phyloP scores from a whole-genome alignment of 2,113 vertebrate genomes.

The Pongo pygmaeus region DNA sequence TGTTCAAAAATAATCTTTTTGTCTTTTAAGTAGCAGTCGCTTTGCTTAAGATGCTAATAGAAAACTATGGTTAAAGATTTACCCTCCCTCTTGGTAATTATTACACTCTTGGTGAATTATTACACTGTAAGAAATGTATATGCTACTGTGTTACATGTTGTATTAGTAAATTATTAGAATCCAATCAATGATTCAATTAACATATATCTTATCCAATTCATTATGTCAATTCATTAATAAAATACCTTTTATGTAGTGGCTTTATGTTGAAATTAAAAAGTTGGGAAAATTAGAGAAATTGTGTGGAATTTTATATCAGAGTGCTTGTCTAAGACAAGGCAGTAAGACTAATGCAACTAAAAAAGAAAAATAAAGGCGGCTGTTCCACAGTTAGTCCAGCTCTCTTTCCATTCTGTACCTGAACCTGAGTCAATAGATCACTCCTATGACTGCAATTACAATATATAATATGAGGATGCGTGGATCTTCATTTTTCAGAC shows the following conservation, averaged over 20 bases:
- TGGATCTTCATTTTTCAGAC: neutral
- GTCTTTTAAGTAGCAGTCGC: neutral
- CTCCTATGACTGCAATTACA: neutral
- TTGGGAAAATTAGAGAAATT: neutral
- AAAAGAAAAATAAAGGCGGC: neutral
- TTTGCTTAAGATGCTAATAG: neutral
- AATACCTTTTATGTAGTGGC: slow-evolving; percentile 28
- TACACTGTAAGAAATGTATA: neutral
- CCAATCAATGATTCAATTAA: neutral
- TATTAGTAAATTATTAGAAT: neutral
- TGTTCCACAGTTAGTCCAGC: neutral
- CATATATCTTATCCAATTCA: neutral
- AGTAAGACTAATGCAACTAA: neutral
- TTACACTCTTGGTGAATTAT: neutral
- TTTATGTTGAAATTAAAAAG: slow-evolving; percentile 62
- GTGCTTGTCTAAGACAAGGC: neutral
- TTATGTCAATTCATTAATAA: slow-evolving; percentile 28
- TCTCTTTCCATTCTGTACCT: neutral
- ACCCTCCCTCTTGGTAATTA: neutral
- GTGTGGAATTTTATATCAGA: neutral
- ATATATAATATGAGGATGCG: neutral
- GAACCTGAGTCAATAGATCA: neutral
- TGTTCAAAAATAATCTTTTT: slow-evolving; percentile 12
- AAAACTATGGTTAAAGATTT: neutral
- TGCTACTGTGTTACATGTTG: neutral